Evolutionary conservation across 2,888 invertebrate species (phyloP).

Genomic region (Plagiodera versicolora): DNA sequence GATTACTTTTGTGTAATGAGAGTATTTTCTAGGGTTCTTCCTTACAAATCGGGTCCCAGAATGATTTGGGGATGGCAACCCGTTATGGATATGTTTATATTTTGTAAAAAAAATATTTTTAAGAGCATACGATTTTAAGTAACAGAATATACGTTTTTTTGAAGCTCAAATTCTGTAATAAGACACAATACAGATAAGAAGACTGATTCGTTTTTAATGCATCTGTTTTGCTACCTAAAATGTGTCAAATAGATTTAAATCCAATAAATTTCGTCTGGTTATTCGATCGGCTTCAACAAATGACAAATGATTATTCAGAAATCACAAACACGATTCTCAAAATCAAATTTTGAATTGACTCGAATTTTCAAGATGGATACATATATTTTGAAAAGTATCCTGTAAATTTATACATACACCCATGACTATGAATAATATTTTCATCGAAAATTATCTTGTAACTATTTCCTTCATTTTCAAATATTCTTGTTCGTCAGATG

Average conservation of each 20-base stretch:
- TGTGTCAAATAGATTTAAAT: conserved; percentile 42
- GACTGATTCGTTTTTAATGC: conserved; percentile 32
- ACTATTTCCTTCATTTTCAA: not conserved
- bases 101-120: conserved; percentile 29
- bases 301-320: no score
- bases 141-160: conserved; percentile 24
- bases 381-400: not conserved
- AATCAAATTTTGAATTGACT: no score
- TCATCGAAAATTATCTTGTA: not conserved
- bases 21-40: conserved; percentile 24
- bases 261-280: not conserved
- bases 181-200: conserved; percentile 32
- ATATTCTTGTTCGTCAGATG: not conserved
- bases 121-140: conserved; percentile 22
- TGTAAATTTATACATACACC: not conserved
- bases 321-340: no score
- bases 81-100: conserved; percentile 30
- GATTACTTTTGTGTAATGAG: conserved; percentile 14
- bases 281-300: not conserved
- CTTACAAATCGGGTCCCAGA: conserved; percentile 23
- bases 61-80: conserved; percentile 19
- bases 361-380: not conserved
- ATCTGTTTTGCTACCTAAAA: conserved; percentile 31
- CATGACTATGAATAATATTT: not conserved
- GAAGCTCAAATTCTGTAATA: conserved; percentile 31